Base-by-base conservation (phyloP, 2,797 vertebrate species). In the Eidolon dupreanum region DNA sequence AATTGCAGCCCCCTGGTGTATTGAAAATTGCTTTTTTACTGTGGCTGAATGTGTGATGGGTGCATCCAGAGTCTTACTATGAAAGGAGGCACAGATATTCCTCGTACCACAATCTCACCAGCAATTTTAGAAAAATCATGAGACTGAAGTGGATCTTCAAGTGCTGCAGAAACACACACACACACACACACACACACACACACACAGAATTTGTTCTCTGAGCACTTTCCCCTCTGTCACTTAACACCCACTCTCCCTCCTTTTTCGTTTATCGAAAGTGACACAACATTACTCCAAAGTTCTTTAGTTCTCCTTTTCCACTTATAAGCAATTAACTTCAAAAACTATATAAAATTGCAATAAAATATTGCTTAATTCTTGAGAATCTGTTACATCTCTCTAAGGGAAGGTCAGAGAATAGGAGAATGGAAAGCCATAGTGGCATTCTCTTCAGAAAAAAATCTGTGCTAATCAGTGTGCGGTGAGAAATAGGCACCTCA, bases 21-120 rank as follows among this genome's bases (percentile, higher is more conserved):
- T 38, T 55, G 74, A 88, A 96, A 97, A 95, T 96, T 92, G 87
- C 73, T 94, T 97, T 93, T 93, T 78, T 31, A 41, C 77, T 63
- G 22, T 55, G 55, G 33, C 66, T 73, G 51, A 59, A 92, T 0
- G 0, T 90, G 74, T 43, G 9, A 49, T 41, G 43, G 53, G 33
- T 81, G 1, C 19, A 79, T 43, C 38, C 33, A 94, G 75, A 83
- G 24, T n/a, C 51, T 71, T 49, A 11, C 73, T 75, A 12, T 28
- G 61, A 90, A 85, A 82, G 63, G 19, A 12, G 93, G 24, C n/a
- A 36, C 61, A 81, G 9, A 65, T 61, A 73, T 7, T 55, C 7
- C 33, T 73, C 88, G 53, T 3, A 10, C 41, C 24, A 85, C 79
- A 92, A 43, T 24, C 55, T 90, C 13, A 2, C 41, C 24, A 81